Evolutionary conservation across 35 echinoderm and acorn worm species (phyloP), one percentile per base, ranked within the genome.

Genomic region (Acanthaster planci): DNA sequence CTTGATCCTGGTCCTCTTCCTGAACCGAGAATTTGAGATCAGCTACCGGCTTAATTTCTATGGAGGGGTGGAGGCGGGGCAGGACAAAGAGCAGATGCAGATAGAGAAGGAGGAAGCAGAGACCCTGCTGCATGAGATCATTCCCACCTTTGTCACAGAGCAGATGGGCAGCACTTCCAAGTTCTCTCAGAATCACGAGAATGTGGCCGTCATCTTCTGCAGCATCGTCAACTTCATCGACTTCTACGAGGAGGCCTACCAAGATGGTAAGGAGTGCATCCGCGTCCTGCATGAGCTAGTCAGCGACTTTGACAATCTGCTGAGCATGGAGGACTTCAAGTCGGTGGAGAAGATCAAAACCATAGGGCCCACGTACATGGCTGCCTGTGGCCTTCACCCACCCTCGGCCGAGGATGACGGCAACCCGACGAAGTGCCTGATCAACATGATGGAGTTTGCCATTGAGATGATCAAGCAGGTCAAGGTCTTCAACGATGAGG

Each of bases 161-260:
- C 89, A 94, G 86, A 84, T 99, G 37, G 42, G 91, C 15, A 86
- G 78, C 53, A 89, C 84, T 0, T 52, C 78, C 22, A 90, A 94
- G 83, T 99, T 88, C 83, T 99, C 96, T 47, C 89, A 94, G 59
- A 99, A 99, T 36, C 96, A 99, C 76, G 85, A 94, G 67, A 86
- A 82, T 68, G 96, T 99, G 14, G 96, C 92, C 9, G 92, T 99
- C 26, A 91, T 99, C 59, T 99, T 99, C 78, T 87, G 85, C 38
- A 99, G 96, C 54, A 91, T 99, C 39, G 89, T 99, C 64, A 99
- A 99, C 81, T 99, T 99, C 52, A 99, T 94, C 83, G 96, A 99
- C 54, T 99, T 99, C 75, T 99, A 94, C 47, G 92, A 94, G 54
- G 96, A 99, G 85, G 86, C 85, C 17, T 94, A 90, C 39, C 80